These are phyloP conservation scores for Aythya fuligula DNA, from an alignment of 2,797 vertebrate genomes.

Conservation along the genomic window DNA sequence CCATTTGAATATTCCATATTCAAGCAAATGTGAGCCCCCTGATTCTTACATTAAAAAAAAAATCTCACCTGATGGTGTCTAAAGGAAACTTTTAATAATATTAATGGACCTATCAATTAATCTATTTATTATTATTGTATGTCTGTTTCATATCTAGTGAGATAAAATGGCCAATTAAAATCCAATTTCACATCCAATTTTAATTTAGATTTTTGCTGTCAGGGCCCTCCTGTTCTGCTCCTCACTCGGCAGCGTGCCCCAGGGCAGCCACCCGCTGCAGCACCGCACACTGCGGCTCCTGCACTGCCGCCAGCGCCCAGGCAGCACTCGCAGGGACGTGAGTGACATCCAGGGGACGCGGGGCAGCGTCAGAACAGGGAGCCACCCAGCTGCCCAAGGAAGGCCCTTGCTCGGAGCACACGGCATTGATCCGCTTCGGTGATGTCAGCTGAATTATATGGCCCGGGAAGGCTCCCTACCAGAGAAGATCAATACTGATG, in stretches of 20 bases:
- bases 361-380: not conserved
- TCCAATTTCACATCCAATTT: constrained; percentile 67
- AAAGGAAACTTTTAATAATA: not conserved
- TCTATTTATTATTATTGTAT: constrained; percentile 36
- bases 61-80: not conserved
- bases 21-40: not conserved
- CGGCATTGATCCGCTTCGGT: constrained; percentile 28
- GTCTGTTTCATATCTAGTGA: constrained; percentile 46
- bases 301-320: not conserved
- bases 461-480: constrained; percentile 23
- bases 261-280: not conserved
- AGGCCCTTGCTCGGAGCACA: constrained; percentile 10
- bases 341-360: not conserved
- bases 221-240: not conserved
- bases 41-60: not conserved
- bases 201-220: constrained; percentile 59
- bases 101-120: constrained; percentile 25
- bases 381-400: constrained; percentile 13
- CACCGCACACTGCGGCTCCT: not conserved
- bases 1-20: too few species aligned
- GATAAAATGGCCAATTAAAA: constrained; percentile 65
- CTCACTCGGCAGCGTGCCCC: constrained; percentile 15
- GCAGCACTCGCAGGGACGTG: not conserved
- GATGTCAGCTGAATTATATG: constrained; percentile 17
- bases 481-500: constrained; percentile 40